Conservation (phyloP, 2,797 vertebrate species). For the Pipistrellus pygmaeus region DNA sequence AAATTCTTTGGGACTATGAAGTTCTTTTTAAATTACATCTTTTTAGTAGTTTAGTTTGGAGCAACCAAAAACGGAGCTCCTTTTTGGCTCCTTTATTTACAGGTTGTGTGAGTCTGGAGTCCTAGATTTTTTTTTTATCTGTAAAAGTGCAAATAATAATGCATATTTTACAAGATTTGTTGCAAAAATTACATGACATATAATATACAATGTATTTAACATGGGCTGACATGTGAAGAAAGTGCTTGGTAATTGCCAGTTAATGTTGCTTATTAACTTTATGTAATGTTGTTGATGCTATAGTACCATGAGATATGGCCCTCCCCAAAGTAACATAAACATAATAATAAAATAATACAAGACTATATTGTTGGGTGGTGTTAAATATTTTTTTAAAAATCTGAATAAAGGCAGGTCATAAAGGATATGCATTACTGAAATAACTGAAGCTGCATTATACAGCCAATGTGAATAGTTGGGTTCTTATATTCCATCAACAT, state of each 20-base stretch:
- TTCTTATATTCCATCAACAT: neutral
- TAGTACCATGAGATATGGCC: neutral
- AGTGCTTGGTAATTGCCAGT: neutral
- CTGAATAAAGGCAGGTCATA: neutral
- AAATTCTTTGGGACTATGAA: conserved; percentile 19
- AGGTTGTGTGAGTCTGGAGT: neutral
- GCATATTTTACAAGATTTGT: neutral
- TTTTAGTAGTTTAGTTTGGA: conserved; percentile 5
- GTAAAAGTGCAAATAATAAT: conserved; percentile 12
- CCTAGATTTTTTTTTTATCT: conserved; percentile 12
- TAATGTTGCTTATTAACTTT: neutral
- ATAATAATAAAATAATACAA: neutral
- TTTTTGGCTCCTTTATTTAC: neutral
- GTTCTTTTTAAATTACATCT: neutral
- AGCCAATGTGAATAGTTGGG: neutral
- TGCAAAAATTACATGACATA: neutral
- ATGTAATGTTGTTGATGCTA: neutral
- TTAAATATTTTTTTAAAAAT: neutral
- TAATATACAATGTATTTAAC: neutral
- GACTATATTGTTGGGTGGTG: neutral
- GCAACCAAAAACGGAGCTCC: neutral
- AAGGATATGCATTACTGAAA: neutral
- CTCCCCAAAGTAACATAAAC: neutral
- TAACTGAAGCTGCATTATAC: neutral
- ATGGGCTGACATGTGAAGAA: neutral